Percentiles rank a stretch among this genome's conserved stretches.
phyloP scores from a whole-genome alignment of 2,797 vertebrate species.

The Anas georgica region DNA sequence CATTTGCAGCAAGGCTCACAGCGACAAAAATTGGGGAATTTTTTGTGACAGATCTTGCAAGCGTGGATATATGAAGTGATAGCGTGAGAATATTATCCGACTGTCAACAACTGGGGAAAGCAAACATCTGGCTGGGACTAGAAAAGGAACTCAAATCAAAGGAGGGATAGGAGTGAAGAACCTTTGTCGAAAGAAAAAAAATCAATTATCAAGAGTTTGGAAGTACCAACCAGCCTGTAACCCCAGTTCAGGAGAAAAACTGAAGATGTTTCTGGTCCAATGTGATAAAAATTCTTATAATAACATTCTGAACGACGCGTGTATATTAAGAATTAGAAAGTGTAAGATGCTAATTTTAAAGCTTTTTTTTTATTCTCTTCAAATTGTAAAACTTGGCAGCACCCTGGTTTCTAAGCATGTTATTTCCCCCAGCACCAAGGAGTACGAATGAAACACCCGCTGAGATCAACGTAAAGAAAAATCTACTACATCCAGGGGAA shows the following conservation, averaged over 20 bases:
- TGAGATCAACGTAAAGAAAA: neutral
- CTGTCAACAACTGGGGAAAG: neutral
- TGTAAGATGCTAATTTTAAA: neutral
- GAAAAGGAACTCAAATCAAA: slow-evolving; percentile 13
- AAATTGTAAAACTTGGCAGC: neutral
- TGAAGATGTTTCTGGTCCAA: neutral
- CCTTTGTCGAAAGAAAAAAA: neutral
- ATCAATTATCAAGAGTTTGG: neutral
- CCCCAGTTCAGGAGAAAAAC: neutral
- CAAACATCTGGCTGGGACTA: slow-evolving; percentile 29
- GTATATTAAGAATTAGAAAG: neutral
- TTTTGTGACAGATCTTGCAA: slow-evolving; percentile 19
- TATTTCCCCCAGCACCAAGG: slow-evolving; percentile 1
- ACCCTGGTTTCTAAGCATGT: neutral
- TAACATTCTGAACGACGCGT: neutral
- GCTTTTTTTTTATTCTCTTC: neutral
- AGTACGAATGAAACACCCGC: slow-evolving; percentile 4
- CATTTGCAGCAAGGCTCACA: neutral
- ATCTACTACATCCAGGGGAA: neutral
- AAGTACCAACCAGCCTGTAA: neutral
- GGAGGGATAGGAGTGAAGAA: neutral
- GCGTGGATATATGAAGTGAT: neutral
- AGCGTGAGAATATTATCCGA: neutral
- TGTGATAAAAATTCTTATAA: neutral
- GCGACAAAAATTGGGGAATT: slow-evolving; percentile 4